phyloP scores from a whole-genome alignment of 37 sponge, comb jelly and placozoan genomes.

The Tethya wilhelma region DNA sequence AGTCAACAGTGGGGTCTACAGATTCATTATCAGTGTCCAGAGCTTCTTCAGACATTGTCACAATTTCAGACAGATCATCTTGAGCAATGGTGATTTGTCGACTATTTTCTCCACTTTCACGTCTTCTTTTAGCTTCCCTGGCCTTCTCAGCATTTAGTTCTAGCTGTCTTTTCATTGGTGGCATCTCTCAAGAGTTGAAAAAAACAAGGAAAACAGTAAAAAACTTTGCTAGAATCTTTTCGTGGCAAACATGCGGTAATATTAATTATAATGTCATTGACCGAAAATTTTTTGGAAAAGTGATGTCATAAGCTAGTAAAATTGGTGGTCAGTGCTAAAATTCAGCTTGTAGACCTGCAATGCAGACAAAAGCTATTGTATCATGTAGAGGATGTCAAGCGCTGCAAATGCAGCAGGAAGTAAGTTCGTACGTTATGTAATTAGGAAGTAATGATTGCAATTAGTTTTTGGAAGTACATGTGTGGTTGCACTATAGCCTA shows the following conservation, averaged over 20 bases:
- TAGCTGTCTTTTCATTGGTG: constrained; percentile 50
- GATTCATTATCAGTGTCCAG: constrained; percentile 62
- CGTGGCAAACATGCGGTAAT: constrained; percentile 9
- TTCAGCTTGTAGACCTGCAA: neutral
- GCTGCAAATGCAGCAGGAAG: neutral
- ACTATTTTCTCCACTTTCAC: neutral
- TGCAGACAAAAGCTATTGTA: neutral
- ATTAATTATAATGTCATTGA: neutral
- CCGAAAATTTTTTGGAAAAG: constrained; percentile 3
- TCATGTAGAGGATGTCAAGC: constrained; percentile 6
- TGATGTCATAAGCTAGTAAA: constrained; percentile 16
- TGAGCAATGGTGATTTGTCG: neutral
- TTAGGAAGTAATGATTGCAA: constrained; percentile 3
- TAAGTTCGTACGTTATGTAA: neutral
- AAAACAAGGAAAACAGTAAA: neutral
- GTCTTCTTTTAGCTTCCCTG: constrained; percentile 32
- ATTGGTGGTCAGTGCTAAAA: neutral
- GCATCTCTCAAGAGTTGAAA: constrained; percentile 15
- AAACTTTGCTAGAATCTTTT: neutral
- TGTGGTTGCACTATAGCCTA: constrained; percentile 31
- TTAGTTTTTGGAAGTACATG: constrained; percentile 30
- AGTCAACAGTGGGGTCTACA: constrained; percentile 40
- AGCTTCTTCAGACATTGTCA: constrained; percentile 43
- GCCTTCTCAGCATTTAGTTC: constrained; percentile 22
- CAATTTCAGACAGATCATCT: constrained; percentile 15